Base-by-base conservation (phyloP, 2,888 invertebrate genomes). In the Cantharis rufa region DNA sequence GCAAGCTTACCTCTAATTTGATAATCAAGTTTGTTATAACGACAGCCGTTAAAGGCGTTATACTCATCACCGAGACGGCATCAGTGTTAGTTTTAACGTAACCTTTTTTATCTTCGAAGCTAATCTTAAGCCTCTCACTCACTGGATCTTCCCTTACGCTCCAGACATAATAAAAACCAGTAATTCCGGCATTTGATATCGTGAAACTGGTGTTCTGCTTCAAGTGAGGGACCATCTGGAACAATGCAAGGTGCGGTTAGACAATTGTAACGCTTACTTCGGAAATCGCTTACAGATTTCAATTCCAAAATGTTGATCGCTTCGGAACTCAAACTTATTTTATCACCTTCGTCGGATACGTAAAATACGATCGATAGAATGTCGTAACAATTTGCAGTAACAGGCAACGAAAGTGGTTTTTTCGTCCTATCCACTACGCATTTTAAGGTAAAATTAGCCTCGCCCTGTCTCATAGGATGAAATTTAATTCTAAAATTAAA, bases 401-500 rank as follows among this genome's bases (percentile, higher is more conserved):
- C 89, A 73, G 89, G 89, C 62, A 92, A 82, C 3, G 87, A 87
- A 68, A 92, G 83, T 62, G 89, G 89, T 76, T 89, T 89, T 27
- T 88, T 90, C 86, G 91, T 86, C 83, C 89, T 89, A 73, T 90
- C 89, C 0, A 93, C 84, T 15, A 84, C 85, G 83, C 92, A 92
- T 82, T 90, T 90, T 82, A 92, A 86, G 81, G 89, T 89, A 83
- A 92, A 93, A 10, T 89, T 89, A 15, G 89, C 82, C 27, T 91
- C 90, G 0, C 92, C 92, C 64, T 90, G 88, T 81, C 88, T 86
- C 68, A 89, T 88, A 1, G 92, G 90, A 21, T 90, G 89, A 82
- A 90, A 92, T 75, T 87, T 88, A 62, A 92, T 85, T 80, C 92
- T 92, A 48, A 48, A 48, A 80, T 15, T 84, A 82, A 76, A 80